phyloP scores from a whole-genome alignment of 1,140 invertebrate species.

The Ladona fulva region DNA sequence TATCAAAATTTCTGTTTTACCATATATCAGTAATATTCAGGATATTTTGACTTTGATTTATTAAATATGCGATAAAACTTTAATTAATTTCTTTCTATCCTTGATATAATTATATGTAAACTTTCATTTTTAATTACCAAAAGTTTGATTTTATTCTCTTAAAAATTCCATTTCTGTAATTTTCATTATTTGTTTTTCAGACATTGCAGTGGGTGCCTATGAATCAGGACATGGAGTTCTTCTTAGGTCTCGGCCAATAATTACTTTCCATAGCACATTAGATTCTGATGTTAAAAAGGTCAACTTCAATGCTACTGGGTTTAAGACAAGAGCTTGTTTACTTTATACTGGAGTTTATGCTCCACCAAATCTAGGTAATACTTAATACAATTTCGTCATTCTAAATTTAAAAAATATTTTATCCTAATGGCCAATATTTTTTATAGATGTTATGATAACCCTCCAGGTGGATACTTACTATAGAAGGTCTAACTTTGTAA shows the following conservation, averaged over 20 bases:
- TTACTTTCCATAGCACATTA: conserved; percentile 17
- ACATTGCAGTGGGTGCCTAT: conserved; percentile 20
- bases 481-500: not conserved
- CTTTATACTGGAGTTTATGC: conserved; percentile 16
- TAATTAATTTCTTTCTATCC: no score
- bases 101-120: no score
- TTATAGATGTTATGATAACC: not conserved
- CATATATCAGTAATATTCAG: no score
- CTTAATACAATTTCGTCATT: no score
- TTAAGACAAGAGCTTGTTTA: conserved; percentile 20
- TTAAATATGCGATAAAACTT: no score
- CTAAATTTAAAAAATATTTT: not conserved
- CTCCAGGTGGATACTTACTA: not conserved
- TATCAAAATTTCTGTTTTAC: no score
- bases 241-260: conserved; percentile 18
- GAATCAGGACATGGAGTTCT: conserved; percentile 18
- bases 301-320: conserved; percentile 17
- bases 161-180: no score
- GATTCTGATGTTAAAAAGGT: conserved; percentile 11
- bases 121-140: no score
- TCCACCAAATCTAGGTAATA: not conserved
- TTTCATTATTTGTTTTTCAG: conserved; percentile 18
- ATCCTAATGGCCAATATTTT: not conserved
- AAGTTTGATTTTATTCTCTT: no score
- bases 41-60: no score